Base-by-base conservation (phyloP, 2,113 vertebrate genomes). In the Carlito syrichta region DNA sequence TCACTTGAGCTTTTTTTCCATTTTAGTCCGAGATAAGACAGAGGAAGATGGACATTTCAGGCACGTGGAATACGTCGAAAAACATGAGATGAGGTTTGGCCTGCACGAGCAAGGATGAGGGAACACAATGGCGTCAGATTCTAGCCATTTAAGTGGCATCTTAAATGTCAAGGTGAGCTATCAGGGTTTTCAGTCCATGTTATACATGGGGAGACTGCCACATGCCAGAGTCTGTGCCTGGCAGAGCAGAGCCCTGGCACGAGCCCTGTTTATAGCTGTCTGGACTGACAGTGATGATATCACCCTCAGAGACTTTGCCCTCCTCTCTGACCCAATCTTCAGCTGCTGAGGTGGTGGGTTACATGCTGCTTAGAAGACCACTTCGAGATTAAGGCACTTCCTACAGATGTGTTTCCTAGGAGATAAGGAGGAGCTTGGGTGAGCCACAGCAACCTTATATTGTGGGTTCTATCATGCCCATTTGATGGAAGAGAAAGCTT, bases 301-400 rank as follows among this genome's bases (percentile, higher is more conserved):
- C 4, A 1, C 73, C 43, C 50, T 85, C 14, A 16, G 6, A 54
- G 69, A 95, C 96, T 96, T 94, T 68, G 56, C 27, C 54, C 62
- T 93, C 25, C n/a, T 74, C 78, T 77, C 66, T 50, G 63, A 77
- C 71, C 79, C 50, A 63, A 14, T n/a, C 91, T 96, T 84, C 62
- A 77, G 6, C 50, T n/a, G 2, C 0, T 7, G 87, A 45, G 62
- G n/a, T 43, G 4, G 9, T 48, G 56, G 69, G 63, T 66, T 48
- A 27, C 5, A 20, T 32, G 8, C 1, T 62, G 32, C 69, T 43
- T 77, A 22, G 11, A 56, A 60, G 38, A 50, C 30, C 38, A 2
- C 68, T 48, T 14, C 85, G 71, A 82, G 54, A 38, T 56, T 20
- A 30, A 32, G 52, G 30, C 30, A n/a, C 3, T 23, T 77, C 8